Base-by-base conservation (phyloP, 2,797 vertebrate species). In the Sebastes itinus region DNA sequence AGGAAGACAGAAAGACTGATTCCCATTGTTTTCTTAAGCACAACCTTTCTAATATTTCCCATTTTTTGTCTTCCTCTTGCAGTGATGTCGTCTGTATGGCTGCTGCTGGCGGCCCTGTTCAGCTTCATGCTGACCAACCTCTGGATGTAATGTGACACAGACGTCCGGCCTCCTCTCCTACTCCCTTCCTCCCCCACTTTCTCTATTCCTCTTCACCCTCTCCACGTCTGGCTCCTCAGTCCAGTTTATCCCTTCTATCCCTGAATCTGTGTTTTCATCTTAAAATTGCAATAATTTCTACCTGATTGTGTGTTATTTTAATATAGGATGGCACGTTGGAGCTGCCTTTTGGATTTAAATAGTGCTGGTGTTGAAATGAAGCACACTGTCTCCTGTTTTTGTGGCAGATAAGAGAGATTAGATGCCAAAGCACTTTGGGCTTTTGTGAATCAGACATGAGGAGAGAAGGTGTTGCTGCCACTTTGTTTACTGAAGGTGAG, bases 401-500 rank as follows among this genome's bases (percentile, higher is more conserved):
- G 23, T 69, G 55, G 49, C 64, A 59, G 32, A 75, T 66, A 28
- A 67, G 52, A 20, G 65, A 77, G 20, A 25, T 49, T 16, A 22
- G 14, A 4, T 25, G 14, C 30, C 20, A 20, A n/a, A 66, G 69
- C 6, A 56, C 54, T 60, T 65, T 32, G 13, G 64, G 52, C 13
- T 27, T 2, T 32, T 46, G n/a, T 68, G 42, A 83, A 14, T 71
- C 42, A 58, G 60, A 67, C n/a, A 25, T 38, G 33, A 58, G 23
- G 55, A 70, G 62, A 58, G 62, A 85, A 46, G 30, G 22, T 75
- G 54, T 22, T 56, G 72, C 49, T 70, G 55, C 83, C 56, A 72
- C 60, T 81, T 60, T 86, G 86, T 91, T 93, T 91, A 89, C 83
- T 86, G 71, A 86, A 63, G 93, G 92, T 95, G 89, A 91, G 87